Conservation (phyloP, 2,113 vertebrate species). For the Chroicocephalus ridibundus region DNA sequence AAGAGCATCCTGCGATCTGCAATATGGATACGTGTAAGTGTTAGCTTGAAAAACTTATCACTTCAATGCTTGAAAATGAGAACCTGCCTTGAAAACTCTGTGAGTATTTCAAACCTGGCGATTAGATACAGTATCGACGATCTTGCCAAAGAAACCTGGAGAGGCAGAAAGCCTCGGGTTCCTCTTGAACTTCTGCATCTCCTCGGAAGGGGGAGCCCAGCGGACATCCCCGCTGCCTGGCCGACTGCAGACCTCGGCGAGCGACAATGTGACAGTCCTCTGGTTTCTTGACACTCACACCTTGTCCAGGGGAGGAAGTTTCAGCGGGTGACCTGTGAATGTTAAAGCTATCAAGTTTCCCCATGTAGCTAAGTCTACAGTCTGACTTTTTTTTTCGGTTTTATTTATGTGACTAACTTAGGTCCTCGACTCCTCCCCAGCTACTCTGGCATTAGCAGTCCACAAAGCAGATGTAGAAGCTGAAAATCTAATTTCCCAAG, state of each 20-base stretch:
- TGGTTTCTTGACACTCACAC: background rate
- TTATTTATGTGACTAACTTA: background rate
- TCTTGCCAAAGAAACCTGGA: background rate
- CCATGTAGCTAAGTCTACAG: background rate
- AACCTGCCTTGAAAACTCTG: background rate
- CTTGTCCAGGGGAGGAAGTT: background rate
- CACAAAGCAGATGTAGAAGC: background rate
- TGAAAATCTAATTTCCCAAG: background rate
- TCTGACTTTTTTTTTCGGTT: background rate
- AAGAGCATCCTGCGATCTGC: background rate
- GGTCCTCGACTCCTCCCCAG: fast-evolving
- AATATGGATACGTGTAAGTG: fast-evolving
- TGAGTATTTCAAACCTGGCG: background rate
- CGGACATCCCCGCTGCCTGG: fast-evolving
- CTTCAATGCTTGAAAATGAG: background rate
- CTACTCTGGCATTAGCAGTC: background rate
- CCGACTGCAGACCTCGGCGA: too few species aligned
- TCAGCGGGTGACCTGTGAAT: background rate
- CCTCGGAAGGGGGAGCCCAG: background rate
- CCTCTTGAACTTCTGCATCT: background rate
- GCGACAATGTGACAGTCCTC: background rate
- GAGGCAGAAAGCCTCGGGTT: background rate
- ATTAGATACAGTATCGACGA: background rate
- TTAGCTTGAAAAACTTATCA: background rate
- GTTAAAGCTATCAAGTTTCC: background rate